phyloP scores from a whole-genome alignment of 2,888 invertebrate species.

The Nowickia ferox region DNA sequence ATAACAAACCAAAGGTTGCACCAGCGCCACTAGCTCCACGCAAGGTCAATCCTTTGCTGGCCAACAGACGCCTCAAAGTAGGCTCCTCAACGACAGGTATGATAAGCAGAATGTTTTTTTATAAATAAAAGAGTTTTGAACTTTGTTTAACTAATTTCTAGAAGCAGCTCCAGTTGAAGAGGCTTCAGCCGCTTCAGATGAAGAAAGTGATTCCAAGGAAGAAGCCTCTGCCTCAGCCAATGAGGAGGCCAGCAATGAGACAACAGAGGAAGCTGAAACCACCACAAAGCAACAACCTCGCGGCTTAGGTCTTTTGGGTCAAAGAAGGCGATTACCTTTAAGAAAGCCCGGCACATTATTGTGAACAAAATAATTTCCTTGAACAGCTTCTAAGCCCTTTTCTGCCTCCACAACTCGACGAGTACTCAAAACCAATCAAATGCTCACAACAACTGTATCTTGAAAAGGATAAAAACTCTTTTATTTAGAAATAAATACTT shows the following conservation, averaged over 20 bases:
- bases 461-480: constrained; percentile 11
- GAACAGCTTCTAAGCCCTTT: constrained; percentile 5
- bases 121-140: background rate
- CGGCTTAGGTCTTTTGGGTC: constrained; percentile 88
- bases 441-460: constrained; percentile 54
- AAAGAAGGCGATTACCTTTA: constrained; percentile 87
- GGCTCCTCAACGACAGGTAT: constrained; percentile 82
- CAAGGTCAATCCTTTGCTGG: constrained; percentile 82
- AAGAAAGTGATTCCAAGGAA: constrained; percentile 70
- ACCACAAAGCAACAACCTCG: constrained; percentile 85
- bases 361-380: constrained; percentile 73
- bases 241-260: constrained; percentile 75
- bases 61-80: constrained; percentile 80
- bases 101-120: background rate
- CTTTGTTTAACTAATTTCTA: background rate
- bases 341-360: constrained; percentile 85
- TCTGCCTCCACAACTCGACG: constrained; percentile 31
- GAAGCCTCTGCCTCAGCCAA: constrained; percentile 70
- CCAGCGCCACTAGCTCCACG: constrained; percentile 77
- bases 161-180: constrained; percentile 73
- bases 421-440: constrained; percentile 60
- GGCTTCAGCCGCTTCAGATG: constrained; percentile 64
- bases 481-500: constrained; percentile 25
- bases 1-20: constrained; percentile 78
- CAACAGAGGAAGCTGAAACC: constrained; percentile 84